These are phyloP conservation scores for Sebastes nivosus DNA, from an alignment of 2,797 vertebrate genomes.

Conservation along the genomic window DNA sequence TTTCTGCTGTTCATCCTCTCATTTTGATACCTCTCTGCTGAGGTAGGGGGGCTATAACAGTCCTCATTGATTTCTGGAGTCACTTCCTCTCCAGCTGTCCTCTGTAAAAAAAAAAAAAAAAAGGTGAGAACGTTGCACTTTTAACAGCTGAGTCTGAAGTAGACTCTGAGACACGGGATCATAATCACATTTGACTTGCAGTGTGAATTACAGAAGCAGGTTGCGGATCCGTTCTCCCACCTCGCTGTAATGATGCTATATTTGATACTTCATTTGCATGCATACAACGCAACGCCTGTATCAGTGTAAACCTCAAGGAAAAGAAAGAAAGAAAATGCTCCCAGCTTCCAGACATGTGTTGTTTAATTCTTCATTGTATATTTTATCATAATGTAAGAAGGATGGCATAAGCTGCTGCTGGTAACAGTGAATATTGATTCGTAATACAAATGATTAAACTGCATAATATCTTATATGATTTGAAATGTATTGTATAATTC, in stretches of 20 bases:
- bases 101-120: neutral
- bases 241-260: conserved; percentile 37
- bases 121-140: conserved; percentile 44
- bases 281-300: conserved; percentile 34
- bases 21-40: conserved; percentile 32
- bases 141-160: conserved; percentile 38
- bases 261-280: conserved; percentile 70
- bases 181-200: conserved; percentile 69
- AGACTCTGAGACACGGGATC: conserved; percentile 47
- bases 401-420: neutral
- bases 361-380: conserved; percentile 55
- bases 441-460: neutral
- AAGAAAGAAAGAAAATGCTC: conserved; percentile 29
- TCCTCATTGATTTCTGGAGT: conserved; percentile 55
- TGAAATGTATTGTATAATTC: neutral
- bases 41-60: conserved; percentile 25
- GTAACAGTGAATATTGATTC: conserved; percentile 17
- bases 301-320: conserved; percentile 58
- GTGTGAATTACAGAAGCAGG: conserved; percentile 57
- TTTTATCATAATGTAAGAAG: conserved; percentile 30
- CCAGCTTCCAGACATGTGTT: conserved; percentile 25
- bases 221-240: conserved; percentile 41
- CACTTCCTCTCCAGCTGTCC: conserved; percentile 41
- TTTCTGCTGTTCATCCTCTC: conserved; percentile 31
- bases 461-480: neutral